Evolutionary conservation across 2,797 vertebrate genomes (phyloP).

Genomic region (Melanotaenia nigrans): DNA sequence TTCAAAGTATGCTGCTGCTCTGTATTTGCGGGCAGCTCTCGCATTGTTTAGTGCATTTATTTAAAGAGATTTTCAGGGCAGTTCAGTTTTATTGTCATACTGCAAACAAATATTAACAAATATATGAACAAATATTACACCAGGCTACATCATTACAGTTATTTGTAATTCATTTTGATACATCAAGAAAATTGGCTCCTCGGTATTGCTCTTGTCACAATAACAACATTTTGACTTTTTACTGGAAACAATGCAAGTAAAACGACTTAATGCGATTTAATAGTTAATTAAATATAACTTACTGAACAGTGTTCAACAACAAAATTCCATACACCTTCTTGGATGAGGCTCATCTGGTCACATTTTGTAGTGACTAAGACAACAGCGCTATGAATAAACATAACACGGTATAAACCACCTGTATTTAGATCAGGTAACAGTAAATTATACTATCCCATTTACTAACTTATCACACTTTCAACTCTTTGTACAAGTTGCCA

Average conservation of each 20-base stretch:
- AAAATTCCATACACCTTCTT: background rate
- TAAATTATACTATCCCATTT: background rate
- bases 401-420: background rate
- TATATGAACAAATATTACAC: constrained; percentile 20
- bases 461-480: too few relatives aligned
- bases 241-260: background rate
- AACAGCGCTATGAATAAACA: background rate
- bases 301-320: background rate
- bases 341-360: background rate
- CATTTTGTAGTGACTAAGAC: background rate
- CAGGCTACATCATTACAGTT: background rate
- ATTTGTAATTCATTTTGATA: too few relatives aligned
- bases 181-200: background rate
- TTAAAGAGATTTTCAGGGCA: constrained; percentile 26
- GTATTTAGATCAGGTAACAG: background rate
- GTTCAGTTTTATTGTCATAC: constrained; percentile 15
- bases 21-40: constrained; percentile 29
- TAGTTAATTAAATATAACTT: background rate
- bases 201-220: background rate
- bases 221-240: background rate
- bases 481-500: background rate
- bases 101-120: background rate
- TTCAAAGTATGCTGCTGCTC: constrained; percentile 26
- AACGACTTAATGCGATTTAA: background rate
- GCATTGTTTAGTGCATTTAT: constrained; percentile 28